Evolutionary conservation across 2,797 vertebrate species (phyloP).

Genomic region (Sebastes trivittatus): DNA sequence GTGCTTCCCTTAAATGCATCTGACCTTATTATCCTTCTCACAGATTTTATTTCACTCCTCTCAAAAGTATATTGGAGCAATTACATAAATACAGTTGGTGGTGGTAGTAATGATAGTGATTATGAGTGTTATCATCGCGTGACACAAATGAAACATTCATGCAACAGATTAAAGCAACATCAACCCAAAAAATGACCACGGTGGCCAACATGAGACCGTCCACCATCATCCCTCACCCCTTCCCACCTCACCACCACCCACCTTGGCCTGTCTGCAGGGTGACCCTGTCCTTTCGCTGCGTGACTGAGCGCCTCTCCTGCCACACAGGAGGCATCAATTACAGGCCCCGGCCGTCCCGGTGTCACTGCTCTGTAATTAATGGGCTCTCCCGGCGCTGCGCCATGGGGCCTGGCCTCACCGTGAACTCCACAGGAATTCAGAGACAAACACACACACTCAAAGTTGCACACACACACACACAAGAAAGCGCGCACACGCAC

Average conservation of each 20-base stretch:
- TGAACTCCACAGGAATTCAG: conserved; percentile 85
- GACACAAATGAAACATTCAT: not conserved
- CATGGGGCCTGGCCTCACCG: conserved; percentile 81
- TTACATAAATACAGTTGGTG: not conserved
- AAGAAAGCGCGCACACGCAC: conserved; percentile 23
- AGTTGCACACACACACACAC: conserved; percentile 46
- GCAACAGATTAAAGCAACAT: not conserved
- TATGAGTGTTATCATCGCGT: not conserved
- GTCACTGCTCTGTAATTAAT: conserved; percentile 87
- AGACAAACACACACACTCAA: conserved; percentile 68
- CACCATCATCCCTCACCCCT: conserved; percentile 13
- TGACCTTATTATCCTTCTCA: not conserved
- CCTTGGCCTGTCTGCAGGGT: conserved; percentile 68
- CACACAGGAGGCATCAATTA: conserved; percentile 86
- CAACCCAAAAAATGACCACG: not conserved
- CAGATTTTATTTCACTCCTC: not conserved
- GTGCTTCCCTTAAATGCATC: not conserved
- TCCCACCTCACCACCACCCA: conserved; percentile 26
- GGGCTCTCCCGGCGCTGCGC: conserved; percentile 80
- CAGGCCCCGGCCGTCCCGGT: conserved; percentile 76
- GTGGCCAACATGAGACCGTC: not conserved
- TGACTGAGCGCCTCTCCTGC: conserved; percentile 79
- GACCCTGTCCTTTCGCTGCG: conserved; percentile 75
- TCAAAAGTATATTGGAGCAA: not conserved
- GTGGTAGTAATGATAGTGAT: not conserved